Evolutionary conservation across 2,113 vertebrate genomes (phyloP).

Genomic region (Clinocottus analis): DNA sequence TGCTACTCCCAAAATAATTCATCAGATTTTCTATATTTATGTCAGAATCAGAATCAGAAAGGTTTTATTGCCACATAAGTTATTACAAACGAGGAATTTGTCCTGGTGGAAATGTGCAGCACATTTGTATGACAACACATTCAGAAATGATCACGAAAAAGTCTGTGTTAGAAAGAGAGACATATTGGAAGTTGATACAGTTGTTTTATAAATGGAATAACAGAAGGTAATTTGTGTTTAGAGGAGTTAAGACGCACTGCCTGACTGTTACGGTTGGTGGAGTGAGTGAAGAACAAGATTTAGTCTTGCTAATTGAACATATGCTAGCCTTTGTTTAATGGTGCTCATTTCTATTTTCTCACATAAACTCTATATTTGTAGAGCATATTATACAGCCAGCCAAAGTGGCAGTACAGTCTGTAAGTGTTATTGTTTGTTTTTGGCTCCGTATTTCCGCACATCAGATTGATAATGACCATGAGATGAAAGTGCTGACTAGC

Average conservation of each 20-base stretch:
- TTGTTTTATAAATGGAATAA: conserved; percentile 1
- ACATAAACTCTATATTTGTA: conserved; percentile 28
- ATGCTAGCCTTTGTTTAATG: conserved; percentile 38
- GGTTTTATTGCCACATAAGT: too few species aligned
- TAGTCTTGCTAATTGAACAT: conserved; percentile 24
- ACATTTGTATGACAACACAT: conserved; percentile 5
- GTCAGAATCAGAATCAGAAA: too few species aligned
- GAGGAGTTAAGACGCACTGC: conserved; percentile 5
- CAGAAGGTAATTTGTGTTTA: conserved; percentile 16
- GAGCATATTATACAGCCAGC: conserved; percentile 15
- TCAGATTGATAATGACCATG: conserved; percentile 3
- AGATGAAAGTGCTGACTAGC: conserved; percentile 10
- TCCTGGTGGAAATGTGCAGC: too few species aligned
- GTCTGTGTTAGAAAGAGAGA: neutral
- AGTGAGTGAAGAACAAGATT: conserved; percentile 16
- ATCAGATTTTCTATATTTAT: conserved; percentile 36
- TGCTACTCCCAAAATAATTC: conserved; percentile 46
- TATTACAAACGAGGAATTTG: too few species aligned
- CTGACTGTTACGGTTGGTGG: conserved; percentile 7
- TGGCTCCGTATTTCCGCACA: neutral
- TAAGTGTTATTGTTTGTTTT: conserved; percentile 18
- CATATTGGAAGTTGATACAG: neutral
- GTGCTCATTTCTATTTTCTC: conserved; percentile 25
- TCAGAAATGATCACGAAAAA: neutral
- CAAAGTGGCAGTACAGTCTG: neutral